Evolutionary conservation across 2,888 invertebrate genomes (phyloP), one percentile per base, ranked within the genome.

Genomic region (Drosophila lacicola): DNA sequence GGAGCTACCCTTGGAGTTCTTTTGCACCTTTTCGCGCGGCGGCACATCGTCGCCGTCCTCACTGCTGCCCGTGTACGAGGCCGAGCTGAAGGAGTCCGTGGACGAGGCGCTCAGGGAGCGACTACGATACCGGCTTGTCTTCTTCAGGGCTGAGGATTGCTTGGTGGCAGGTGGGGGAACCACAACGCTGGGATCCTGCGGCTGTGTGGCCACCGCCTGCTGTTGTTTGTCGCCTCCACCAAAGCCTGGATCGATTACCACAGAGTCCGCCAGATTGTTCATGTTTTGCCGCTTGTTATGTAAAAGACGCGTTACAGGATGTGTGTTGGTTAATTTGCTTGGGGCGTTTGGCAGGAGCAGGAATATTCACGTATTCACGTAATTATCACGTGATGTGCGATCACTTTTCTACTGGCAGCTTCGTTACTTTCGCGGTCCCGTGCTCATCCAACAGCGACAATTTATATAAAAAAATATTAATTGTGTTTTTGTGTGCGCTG

Each of bases 21-120:
- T 96, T 92, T 98, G 97, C 3, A 95, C 94, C 92, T 98, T 98
- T 91, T 99, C 98, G 70, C 98, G 95, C 0, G 99, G 99, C 58
- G 98, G 97, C 3, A 97, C 94, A 91, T 96, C 98, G 86, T 98
- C 98, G 80, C 98, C 98, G 74, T 98, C 98, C 61, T 98, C 98
- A 89, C 96, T 97, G 91, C 96, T 97, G 93, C 95, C 95, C 41
- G 95, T 95, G 82, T 95, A 95, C 0, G 94, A 95, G 17, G 95
- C 95, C 62, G 77, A 79, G 93, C 98, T 98, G 93, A 98, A 98
- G 21, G 98, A 98, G 92, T 98, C 98, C 57, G 97, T 97, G 39
- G 98, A 98, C 8, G 98, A 98, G 4, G 98, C 98, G 11, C 98
- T 98, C 25, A 98, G 93, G 0, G 98, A 98, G 71, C 98, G 95